Evolutionary conservation across 92 coral and sea anemone genomes (phyloP), one percentile per base, ranked within the genome.

Genomic region (Phenganax stokvisi): DNA sequence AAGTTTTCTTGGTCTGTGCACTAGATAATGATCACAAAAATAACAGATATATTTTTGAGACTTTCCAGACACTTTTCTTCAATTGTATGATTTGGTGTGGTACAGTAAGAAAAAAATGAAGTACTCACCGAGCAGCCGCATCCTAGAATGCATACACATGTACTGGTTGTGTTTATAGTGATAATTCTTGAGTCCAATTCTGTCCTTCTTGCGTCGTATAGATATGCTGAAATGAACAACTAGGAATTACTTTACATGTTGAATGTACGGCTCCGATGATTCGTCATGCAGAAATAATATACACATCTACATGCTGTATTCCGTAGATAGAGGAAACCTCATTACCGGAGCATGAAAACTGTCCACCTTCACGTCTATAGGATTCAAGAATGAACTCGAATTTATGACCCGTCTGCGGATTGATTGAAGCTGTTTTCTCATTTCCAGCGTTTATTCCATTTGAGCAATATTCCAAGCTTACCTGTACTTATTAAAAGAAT

Each of bases 121-220:
- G 72, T 16, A 86, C 98, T 85, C 85, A 94, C 98, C 72, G 93
- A 91, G 72, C 98, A 94, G 37, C 94, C 93, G 44, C 98, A 94
- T 68, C 90, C 86, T 1, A 91, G 54, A 3, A 91, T 92, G 80
- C 98, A 94, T 12, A 94, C 92, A 77, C 98, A 94, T 25, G 97
- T 93, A 12, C 87, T 91, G 62, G 93, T 85, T 9, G 98, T 94
- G n/a, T 88, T 94, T 82, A 94, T 88, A 56, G 91, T 91, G 51
- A 94, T 90, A 30, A 89, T 90, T 2, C 90, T 80, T 10, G 88
- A 81, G 82, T 94, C 98, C 13, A 94, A 81, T 75, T 86, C 71
- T 58, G 84, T 86, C 28, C 96, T 90, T 13, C 97, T 91, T 12
- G 98, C 84, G 67, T 94, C 98, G 78, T 84, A 94, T 72, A 94